Evolutionary conservation across 2,797 vertebrate species (phyloP), one percentile per base, ranked within the genome.

Genomic region (Chelmon rostratus): DNA sequence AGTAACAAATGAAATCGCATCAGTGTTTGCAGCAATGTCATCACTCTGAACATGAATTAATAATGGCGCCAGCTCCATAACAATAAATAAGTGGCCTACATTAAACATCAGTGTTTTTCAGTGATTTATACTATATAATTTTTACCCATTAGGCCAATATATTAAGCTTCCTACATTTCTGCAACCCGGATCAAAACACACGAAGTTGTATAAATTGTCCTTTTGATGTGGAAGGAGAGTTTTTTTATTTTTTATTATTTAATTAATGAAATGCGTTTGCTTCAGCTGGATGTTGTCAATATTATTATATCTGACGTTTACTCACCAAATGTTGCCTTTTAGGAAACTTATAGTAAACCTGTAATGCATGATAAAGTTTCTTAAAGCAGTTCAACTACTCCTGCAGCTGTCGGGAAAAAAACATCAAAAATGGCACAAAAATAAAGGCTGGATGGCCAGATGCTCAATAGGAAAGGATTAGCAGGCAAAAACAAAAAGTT

Each of bases 21-120:
- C 61, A 6, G 25, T 58, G 61, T 73, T 50, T 76, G 73, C 31
- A 46, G 52, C 62, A 28, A n/a, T 79, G 23, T 57, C 85, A 61
- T 86, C 77, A 67, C 72, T 73, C 79, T 56, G 33, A 75, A 6
- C 73, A 87, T 87, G 86, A 90, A 86, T 90, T 82, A 88, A 74
- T 90, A 81, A 91, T 87, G 49, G 8, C 9, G 12, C 64, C 42
- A 53, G 62, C 59, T 71, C 35, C 23, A 53, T 52, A 37, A 70
- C 73, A 86, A 76, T 68, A 80, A 71, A 74, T 6, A 57, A 78
- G 73, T 25, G 13, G 63, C 50, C 31, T 3, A 21, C 25, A 61
- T 58, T 46, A 42, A 54, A 35, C 67, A 79, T 79, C 76, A 70
- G 18, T 78, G 28, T 31, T 78, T 73, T 68, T 42, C 50, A 35